Conservation (phyloP, 2,113 vertebrate species). For the Megaleporinus macrocephalus region DNA sequence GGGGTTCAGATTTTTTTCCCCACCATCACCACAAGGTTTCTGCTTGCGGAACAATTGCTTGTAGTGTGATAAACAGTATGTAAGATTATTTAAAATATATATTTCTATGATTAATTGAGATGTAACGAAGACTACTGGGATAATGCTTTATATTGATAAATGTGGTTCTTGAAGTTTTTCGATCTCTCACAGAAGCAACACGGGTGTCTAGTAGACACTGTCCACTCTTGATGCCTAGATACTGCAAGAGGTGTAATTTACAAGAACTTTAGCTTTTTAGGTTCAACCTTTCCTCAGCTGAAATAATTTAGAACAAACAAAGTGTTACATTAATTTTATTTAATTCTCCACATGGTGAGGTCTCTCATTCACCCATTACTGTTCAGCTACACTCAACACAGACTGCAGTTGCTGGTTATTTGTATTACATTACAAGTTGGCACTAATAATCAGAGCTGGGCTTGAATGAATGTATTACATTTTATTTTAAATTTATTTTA, state of each 20-base stretch:
- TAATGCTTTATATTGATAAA: neutral
- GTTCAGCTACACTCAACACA: constrained; percentile 9
- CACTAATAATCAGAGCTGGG: constrained; percentile 5
- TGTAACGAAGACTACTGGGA: neutral
- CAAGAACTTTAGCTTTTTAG: neutral
- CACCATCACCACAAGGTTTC: neutral
- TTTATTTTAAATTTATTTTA: neutral
- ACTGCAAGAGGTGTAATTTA: neutral
- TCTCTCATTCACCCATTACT: neutral
- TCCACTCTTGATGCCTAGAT: neutral
- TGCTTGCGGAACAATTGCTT: neutral
- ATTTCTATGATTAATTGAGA: neutral
- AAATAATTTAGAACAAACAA: neutral
- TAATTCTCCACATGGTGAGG: neutral
- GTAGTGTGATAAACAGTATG: neutral
- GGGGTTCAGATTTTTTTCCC: neutral
- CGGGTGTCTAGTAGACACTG: no score
- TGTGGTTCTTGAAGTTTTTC: neutral
- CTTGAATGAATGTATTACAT: neutral
- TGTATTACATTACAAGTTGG: constrained; percentile 13
- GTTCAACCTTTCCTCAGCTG: no score
- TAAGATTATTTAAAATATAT: neutral
- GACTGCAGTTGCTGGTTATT: neutral
- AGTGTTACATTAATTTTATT: neutral
- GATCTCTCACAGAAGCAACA: neutral